phyloP scores from a whole-genome alignment of 1,140 invertebrate species.

The Anastrepha obliqua region DNA sequence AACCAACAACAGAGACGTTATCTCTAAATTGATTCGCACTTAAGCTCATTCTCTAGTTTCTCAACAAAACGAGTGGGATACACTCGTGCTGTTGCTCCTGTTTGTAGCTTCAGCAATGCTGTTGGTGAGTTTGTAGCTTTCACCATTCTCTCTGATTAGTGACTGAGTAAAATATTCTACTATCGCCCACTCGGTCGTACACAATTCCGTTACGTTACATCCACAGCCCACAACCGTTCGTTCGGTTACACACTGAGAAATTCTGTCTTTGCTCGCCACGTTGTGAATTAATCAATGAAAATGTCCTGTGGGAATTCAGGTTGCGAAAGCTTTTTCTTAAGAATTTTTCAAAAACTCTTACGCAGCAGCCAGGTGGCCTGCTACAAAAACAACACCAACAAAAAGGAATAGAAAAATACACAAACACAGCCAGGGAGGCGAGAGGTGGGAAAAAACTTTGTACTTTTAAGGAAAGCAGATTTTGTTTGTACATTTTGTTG shows the following conservation, averaged over 20 bases:
- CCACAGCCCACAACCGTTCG: not conserved
- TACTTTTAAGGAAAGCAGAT: not conserved
- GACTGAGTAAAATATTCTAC: not conserved
- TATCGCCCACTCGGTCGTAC: not conserved
- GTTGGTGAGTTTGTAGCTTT: not conserved
- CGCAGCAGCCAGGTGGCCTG: not conserved
- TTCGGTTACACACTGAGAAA: not conserved
- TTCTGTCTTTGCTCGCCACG: slow-evolving; percentile 40
- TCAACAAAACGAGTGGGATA: not conserved
- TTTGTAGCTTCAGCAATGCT: not conserved
- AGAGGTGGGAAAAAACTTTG: not conserved
- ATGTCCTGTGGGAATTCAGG: slow-evolving; percentile 64
- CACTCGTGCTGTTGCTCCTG: slow-evolving; percentile 21
- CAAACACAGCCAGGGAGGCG: not conserved
- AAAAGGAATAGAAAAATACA: not conserved
- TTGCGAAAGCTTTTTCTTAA: slow-evolving; percentile 56
- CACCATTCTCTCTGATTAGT: not conserved
- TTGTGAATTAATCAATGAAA: slow-evolving; percentile 70
- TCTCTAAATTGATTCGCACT: not conserved
- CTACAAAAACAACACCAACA: not conserved
- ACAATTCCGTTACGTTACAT: not conserved
- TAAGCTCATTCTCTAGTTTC: not conserved
- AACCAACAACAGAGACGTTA: not conserved
- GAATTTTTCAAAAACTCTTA: slow-evolving; percentile 54
- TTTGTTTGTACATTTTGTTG: not conserved